phyloP scores from a whole-genome alignment of 2,888 invertebrate species.

The Dexiosoma caninum region DNA sequence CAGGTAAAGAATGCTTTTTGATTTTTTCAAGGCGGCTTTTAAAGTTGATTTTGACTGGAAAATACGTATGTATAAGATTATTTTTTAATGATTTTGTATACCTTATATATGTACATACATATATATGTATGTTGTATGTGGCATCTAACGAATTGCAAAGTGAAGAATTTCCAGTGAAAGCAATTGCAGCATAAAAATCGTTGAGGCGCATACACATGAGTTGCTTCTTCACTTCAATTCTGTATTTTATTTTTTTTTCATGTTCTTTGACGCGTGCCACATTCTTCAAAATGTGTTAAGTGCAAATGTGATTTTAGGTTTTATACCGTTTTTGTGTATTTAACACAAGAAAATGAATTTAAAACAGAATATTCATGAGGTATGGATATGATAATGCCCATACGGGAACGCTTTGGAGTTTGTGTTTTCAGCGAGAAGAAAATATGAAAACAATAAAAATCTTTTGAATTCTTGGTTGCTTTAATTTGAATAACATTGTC shows the following conservation, averaged over 20 bases:
- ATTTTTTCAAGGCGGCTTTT: slow-evolving; percentile 16
- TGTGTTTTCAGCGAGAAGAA: neutral
- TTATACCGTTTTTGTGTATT: neutral
- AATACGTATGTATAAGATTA: neutral
- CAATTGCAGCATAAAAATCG: slow-evolving; percentile 28
- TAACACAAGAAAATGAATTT: neutral
- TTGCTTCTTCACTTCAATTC: neutral
- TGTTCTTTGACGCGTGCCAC: slow-evolving; percentile 43
- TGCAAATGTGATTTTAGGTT: slow-evolving; percentile 8
- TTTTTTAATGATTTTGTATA: neutral
- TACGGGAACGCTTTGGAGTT: neutral
- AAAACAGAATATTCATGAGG: slow-evolving; percentile 3
- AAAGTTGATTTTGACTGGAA: slow-evolving; percentile 8
- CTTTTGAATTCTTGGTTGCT: neutral
- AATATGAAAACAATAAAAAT: no score
- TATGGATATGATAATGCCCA: neutral
- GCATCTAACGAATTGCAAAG: neutral
- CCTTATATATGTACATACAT: neutral
- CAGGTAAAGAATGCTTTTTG: neutral
- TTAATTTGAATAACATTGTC: neutral
- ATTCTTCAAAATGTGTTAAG: slow-evolving; percentile 10
- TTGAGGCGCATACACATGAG: neutral
- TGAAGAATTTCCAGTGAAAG: neutral
- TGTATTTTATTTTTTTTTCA: neutral
- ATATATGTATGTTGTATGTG: neutral